These are phyloP conservation scores for Acrocephalus scirpaceus DNA, from an alignment of 2,797 vertebrate species.

Conservation along the genomic window DNA sequence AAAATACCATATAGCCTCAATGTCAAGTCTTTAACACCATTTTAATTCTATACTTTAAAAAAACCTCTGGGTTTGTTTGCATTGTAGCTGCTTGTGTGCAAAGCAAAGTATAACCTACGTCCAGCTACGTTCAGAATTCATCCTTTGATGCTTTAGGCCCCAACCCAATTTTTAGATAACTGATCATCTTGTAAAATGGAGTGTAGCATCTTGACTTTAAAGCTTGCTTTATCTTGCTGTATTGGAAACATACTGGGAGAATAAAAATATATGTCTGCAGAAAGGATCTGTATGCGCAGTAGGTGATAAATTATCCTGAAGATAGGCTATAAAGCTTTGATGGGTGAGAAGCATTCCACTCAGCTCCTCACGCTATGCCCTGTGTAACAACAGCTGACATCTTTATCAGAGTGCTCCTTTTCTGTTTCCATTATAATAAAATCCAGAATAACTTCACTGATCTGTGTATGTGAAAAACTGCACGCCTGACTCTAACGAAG, in stretches of 20 bases:
- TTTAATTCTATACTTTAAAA: background rate
- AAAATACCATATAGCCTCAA: accelerated
- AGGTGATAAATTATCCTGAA: conserved; percentile 41
- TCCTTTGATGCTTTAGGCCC: background rate
- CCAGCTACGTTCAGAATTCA: background rate
- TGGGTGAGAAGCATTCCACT: conserved; percentile 36
- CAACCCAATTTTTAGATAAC: background rate
- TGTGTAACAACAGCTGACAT: conserved; percentile 12
- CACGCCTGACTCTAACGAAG: background rate
- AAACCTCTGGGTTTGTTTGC: background rate
- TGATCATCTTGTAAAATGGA: conserved; percentile 1
- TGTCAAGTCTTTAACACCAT: background rate
- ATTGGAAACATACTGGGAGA: conserved; percentile 17
- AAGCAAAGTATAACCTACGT: background rate
- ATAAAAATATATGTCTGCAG: conserved; percentile 22
- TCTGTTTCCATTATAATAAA: conserved; percentile 12
- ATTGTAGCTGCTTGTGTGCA: background rate
- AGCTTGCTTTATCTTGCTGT: conserved; percentile 5
- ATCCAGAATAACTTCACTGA: background rate
- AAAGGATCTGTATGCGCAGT: background rate
- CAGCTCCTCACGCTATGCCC: background rate
- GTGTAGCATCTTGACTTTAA: background rate
- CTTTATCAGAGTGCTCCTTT: conserved; percentile 21
- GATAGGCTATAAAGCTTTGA: conserved; percentile 31
- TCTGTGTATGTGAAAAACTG: background rate